Evolutionary conservation across 1,140 invertebrate genomes (phyloP).

Genomic region (Aphis craccivora): DNA sequence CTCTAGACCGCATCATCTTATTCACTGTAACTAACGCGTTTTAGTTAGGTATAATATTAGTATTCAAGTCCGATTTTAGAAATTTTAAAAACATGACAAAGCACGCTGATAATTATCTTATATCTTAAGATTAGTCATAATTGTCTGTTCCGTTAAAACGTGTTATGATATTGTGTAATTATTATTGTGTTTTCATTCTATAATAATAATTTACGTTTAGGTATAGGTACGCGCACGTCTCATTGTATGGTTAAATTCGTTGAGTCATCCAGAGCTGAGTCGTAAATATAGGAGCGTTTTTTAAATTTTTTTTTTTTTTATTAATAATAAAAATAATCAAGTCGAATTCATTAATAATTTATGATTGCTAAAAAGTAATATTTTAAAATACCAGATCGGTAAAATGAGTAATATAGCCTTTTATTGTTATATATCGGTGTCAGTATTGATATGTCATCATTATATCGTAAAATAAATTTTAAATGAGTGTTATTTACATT

Average conservation of each 20-base stretch:
- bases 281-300: neutral
- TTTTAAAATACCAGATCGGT: neutral
- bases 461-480: constrained; percentile 4
- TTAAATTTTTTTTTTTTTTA: neutral
- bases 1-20: neutral
- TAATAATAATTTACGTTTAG: neutral
- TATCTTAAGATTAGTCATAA: neutral
- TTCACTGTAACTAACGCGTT: neutral
- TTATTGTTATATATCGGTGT: neutral
- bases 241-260: neutral
- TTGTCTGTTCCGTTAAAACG: constrained; percentile 1
- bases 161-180: constrained; percentile 1
- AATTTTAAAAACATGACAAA: neutral
- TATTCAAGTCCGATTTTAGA: neutral
- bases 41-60: neutral
- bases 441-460: constrained; percentile 16
- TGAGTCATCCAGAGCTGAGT: neutral
- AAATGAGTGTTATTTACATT: neutral
- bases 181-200: neutral
- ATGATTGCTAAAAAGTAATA: neutral
- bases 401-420: neutral
- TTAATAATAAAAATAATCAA: neutral
- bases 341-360: neutral
- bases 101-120: neutral
- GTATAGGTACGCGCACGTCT: neutral